phyloP scores from a whole-genome alignment of 2,888 invertebrate genomes.

The Scaptomyza cyrtandrae region DNA sequence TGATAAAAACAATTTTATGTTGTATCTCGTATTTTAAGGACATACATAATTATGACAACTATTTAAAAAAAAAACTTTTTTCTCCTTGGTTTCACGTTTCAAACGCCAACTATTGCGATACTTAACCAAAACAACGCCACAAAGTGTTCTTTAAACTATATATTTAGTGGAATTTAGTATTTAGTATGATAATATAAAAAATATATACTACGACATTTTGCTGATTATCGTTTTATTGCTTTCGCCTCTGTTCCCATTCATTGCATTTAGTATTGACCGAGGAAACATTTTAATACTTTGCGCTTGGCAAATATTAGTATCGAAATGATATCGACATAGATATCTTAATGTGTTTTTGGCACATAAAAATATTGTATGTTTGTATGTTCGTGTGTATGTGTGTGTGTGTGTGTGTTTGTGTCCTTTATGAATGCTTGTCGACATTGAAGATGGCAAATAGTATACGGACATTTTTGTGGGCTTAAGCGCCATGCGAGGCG shows the following conservation, averaged over 20 bases:
- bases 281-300: constrained; percentile 75
- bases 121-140: too few relatives aligned
- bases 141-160: too few relatives aligned
- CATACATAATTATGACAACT: too few relatives aligned
- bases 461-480: neutral
- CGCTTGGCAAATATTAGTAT: constrained; percentile 73
- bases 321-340: constrained; percentile 46
- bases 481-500: neutral
- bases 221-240: constrained; percentile 5
- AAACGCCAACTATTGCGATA: too few relatives aligned
- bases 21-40: too few relatives aligned
- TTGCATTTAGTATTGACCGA: constrained; percentile 59
- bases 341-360: constrained; percentile 14
- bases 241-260: constrained; percentile 52
- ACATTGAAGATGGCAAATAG: neutral
- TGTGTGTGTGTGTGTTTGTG: constrained; percentile 6
- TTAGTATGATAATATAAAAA: too few relatives aligned
- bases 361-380: neutral
- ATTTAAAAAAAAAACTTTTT: too few relatives aligned
- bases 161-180: too few relatives aligned
- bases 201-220: neutral
- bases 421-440: constrained; percentile 19
- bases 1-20: too few relatives aligned
- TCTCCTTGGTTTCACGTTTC: too few relatives aligned
- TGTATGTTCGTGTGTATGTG: constrained; percentile 12